Evolutionary conservation across 2,797 vertebrate genomes (phyloP).

Genomic region (Buphagus erythrorhynchus): DNA sequence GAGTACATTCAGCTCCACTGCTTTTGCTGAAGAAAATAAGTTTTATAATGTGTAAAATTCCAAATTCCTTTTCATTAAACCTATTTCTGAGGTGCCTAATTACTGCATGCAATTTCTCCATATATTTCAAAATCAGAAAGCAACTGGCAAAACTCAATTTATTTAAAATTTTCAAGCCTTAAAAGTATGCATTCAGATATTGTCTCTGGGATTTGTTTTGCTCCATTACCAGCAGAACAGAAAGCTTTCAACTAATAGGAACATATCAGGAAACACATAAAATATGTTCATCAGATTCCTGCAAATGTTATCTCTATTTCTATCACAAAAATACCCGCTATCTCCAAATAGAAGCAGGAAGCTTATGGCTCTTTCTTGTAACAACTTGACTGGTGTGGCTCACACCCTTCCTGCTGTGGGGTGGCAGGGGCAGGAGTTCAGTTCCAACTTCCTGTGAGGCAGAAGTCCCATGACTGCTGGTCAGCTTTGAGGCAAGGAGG

Average conservation of each 20-base stretch:
- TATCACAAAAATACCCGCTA: background rate
- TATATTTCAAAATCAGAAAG: background rate
- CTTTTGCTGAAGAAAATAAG: background rate
- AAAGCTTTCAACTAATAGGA: conserved; percentile 6
- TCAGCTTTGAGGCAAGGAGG: background rate
- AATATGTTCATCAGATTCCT: conserved; percentile 2
- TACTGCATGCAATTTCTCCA: background rate
- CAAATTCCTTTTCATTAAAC: background rate
- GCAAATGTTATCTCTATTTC: background rate
- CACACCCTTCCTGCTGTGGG: background rate
- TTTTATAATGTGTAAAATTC: background rate
- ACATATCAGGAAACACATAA: background rate
- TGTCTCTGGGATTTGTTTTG: background rate
- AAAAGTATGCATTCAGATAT: background rate
- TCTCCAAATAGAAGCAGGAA: conserved; percentile 44
- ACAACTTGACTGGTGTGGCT: background rate
- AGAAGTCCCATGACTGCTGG: background rate
- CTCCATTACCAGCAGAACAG: background rate
- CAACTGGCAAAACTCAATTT: background rate
- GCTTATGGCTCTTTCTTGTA: background rate
- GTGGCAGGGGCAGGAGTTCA: background rate
- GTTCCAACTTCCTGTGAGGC: background rate
- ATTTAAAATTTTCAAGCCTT: background rate
- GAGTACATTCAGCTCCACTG: background rate
- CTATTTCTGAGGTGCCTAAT: background rate